These are phyloP conservation scores for Carlito syrichta DNA, from an alignment of 2,113 vertebrate genomes.

Conservation along the genomic window DNA sequence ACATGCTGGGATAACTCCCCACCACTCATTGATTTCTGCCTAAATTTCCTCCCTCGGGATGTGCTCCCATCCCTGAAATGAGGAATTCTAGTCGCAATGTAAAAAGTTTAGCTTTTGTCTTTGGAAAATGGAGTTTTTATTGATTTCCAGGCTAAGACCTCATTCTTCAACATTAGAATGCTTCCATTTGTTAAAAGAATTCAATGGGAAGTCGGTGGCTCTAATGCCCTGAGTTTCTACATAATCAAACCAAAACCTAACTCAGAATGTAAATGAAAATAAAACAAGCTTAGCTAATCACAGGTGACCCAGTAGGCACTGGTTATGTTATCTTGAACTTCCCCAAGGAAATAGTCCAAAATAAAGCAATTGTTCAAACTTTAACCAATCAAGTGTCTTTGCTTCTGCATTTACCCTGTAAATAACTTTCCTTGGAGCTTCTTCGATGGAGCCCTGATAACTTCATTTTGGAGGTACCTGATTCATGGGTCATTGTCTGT, in stretches of 20 bases:
- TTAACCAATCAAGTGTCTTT: not conserved
- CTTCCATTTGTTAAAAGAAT: not conserved
- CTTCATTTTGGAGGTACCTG: not conserved
- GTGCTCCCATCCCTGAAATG: not conserved
- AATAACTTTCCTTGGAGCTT: not conserved
- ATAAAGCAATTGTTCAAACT: not conserved
- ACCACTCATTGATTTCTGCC: not conserved
- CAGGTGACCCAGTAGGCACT: not conserved
- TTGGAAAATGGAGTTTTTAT: not conserved
- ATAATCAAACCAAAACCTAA: not conserved
- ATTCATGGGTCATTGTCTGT: not conserved
- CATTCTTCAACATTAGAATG: not conserved
- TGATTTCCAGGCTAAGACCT: not conserved
- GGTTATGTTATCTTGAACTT: not conserved
- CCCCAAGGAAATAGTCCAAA: not conserved
- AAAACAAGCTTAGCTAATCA: not conserved
- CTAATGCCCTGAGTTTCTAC: not conserved
- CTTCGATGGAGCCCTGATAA: not conserved
- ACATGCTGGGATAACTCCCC: no score
- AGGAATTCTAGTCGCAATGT: not conserved
- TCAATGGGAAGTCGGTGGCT: not conserved
- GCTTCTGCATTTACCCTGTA: not conserved
- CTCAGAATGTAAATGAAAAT: not conserved
- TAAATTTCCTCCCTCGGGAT: not conserved
- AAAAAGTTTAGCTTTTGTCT: not conserved